Evolutionary conservation across 1,140 invertebrate species (phyloP).

Genomic region (Theocolax elegans): DNA sequence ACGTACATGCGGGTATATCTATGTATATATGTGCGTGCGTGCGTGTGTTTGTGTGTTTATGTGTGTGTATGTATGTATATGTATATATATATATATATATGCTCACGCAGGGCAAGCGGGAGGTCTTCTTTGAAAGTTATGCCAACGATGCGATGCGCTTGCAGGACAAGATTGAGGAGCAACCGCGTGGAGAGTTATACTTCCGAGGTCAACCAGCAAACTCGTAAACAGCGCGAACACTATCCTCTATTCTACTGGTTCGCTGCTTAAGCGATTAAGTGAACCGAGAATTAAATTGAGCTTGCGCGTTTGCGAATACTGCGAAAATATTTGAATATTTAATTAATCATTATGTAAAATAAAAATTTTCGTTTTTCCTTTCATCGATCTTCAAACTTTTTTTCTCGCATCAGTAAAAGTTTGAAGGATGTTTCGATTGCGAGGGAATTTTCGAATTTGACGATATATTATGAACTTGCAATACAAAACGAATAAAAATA

Average conservation of each 20-base stretch:
- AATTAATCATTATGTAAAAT: no score
- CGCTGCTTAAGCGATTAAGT: constrained; percentile 27
- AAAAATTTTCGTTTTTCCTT: no score
- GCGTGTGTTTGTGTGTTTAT: no score
- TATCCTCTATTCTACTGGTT: constrained; percentile 11
- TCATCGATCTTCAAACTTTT: neutral
- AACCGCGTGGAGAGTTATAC: constrained; percentile 60
- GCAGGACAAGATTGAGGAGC: constrained; percentile 62
- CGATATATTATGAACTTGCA: neutral
- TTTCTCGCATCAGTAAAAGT: neutral
- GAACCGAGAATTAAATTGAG: constrained; percentile 34
- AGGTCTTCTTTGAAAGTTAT: constrained; percentile 50
- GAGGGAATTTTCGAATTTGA: neutral
- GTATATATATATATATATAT: no score
- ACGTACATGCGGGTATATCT: no score
- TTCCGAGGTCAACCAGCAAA: constrained; percentile 59
- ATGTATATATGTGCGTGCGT: no score
- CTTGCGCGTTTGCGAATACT: no score
- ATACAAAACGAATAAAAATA: constrained; percentile 30
- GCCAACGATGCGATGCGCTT: constrained; percentile 54
- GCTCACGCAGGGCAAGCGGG: neutral
- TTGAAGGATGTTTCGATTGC: constrained; percentile 2
- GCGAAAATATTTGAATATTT: neutral
- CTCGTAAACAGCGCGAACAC: constrained; percentile 49
- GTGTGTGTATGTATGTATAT: no score